A percentile compares a stretch with the other conserved stretches of the same genome.
phyloP scores from a whole-genome alignment of 2,888 invertebrate genomes.

The Rhopalosiphum nymphaeae region DNA sequence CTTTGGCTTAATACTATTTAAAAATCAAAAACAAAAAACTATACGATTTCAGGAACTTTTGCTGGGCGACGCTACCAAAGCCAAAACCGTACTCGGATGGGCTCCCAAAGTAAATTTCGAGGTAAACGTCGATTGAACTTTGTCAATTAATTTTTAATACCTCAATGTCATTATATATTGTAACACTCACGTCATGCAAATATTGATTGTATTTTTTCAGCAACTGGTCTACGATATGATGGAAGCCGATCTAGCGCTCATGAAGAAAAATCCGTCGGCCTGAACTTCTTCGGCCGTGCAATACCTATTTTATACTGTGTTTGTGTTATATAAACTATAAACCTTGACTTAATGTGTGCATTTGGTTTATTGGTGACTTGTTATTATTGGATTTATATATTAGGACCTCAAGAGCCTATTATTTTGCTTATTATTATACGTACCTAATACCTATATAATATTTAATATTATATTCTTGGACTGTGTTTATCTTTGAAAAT shows the following conservation, averaged over 20 bases:
- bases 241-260: conserved; percentile 88
- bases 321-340: neutral
- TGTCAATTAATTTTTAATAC: neutral
- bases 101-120: conserved; percentile 83
- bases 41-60: conserved; percentile 79
- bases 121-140: conserved; percentile 69
- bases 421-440: neutral
- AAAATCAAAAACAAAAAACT: conserved; percentile 29
- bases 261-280: conserved; percentile 91
- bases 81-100: conserved; percentile 89
- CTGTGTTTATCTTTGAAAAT: neutral
- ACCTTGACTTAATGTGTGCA: neutral
- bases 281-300: conserved; percentile 71
- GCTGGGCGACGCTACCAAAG: conserved; percentile 94
- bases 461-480: neutral
- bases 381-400: neutral
- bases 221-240: conserved; percentile 96
- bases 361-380: conserved; percentile 19
- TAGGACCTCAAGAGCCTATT: neutral
- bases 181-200: neutral
- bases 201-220: conserved; percentile 70
- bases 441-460: neutral
- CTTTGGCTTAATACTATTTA: conserved; percentile 49
- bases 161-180: neutral
- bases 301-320: neutral